phyloP scores from a whole-genome alignment of 2,888 invertebrate species.

The Rotaria macrura region DNA sequence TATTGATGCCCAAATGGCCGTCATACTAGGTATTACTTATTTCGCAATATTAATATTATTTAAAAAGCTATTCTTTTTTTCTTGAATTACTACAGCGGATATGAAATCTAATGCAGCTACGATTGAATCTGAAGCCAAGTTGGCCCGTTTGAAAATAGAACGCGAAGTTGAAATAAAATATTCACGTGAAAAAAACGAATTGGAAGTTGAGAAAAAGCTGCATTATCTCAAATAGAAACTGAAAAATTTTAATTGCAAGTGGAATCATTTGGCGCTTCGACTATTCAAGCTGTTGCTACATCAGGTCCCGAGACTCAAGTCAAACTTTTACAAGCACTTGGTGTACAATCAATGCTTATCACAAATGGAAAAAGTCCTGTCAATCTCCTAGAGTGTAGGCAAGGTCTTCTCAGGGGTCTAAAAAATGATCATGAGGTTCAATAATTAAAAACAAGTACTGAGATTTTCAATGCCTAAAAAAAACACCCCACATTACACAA shows the following conservation, averaged over 20 bases:
- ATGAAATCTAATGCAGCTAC: constrained; percentile 26
- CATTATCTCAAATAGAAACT: constrained; percentile 49
- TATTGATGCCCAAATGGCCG: constrained; percentile 47
- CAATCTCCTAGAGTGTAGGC: no score
- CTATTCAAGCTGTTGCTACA: constrained; percentile 48
- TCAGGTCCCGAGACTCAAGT: constrained; percentile 51
- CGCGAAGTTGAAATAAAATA: constrained; percentile 22
- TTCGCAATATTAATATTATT: not conserved
- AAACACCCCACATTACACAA: no score
- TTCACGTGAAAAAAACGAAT: constrained; percentile 47
- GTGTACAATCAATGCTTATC: no score
- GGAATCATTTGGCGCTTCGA: constrained; percentile 49
- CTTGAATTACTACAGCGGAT: constrained; percentile 37
- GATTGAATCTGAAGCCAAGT: constrained; percentile 28
- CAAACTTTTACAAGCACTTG: not conserved
- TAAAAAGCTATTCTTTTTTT: not conserved
- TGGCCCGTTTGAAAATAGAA: constrained; percentile 16
- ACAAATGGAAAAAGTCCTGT: no score
- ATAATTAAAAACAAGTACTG: no score
- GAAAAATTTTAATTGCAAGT: constrained; percentile 51
- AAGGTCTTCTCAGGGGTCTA: no score
- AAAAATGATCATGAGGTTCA: no score
- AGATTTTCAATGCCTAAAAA: no score
- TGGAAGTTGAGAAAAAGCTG: constrained; percentile 48
- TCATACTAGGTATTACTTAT: constrained; percentile 49